phyloP scores from a whole-genome alignment of 1,140 invertebrate species.

The Doryteuthis pealeii region DNA sequence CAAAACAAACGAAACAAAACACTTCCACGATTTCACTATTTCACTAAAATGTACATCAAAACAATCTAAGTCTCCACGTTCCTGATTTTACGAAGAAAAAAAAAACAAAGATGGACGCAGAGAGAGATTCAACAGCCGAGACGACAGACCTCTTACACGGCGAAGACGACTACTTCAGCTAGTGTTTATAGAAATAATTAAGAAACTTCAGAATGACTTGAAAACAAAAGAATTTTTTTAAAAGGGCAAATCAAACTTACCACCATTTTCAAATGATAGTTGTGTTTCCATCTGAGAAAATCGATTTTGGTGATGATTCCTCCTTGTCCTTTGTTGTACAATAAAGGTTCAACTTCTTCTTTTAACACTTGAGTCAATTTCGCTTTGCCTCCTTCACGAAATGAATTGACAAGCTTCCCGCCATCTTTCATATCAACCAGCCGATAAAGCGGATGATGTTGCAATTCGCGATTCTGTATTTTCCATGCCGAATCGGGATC shows the following conservation, averaged over 20 bases:
- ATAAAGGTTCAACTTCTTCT: constrained; percentile 84
- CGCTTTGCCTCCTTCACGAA: constrained; percentile 69
- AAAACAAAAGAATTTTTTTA: too few species aligned
- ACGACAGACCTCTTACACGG: too few species aligned
- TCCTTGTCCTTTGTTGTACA: constrained; percentile 87
- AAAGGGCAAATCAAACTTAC: constrained; percentile 57
- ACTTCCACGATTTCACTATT: too few species aligned
- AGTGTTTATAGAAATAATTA: too few species aligned
- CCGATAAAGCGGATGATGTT: constrained; percentile 61
- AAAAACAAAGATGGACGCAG: too few species aligned
- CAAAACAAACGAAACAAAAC: too few species aligned
- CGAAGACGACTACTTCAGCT: too few species aligned
- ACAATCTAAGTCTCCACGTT: too few species aligned
- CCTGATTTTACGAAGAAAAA: too few species aligned
- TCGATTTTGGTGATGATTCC: constrained; percentile 85
- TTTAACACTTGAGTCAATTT: constrained; percentile 82
- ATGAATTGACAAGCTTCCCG: constrained; percentile 74
- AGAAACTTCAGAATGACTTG: too few species aligned
- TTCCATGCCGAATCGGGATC: constrained; percentile 61
- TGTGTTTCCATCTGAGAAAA: constrained; percentile 89
- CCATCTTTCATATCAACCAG: constrained; percentile 59
- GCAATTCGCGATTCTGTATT: constrained; percentile 60
- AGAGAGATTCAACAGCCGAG: too few species aligned
- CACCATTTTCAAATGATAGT: constrained; percentile 61
- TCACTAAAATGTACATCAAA: too few species aligned